Evolutionary conservation across 1,140 invertebrate genomes (phyloP), one percentile per base, ranked within the genome.

Genomic region (Cherax destructor): DNA sequence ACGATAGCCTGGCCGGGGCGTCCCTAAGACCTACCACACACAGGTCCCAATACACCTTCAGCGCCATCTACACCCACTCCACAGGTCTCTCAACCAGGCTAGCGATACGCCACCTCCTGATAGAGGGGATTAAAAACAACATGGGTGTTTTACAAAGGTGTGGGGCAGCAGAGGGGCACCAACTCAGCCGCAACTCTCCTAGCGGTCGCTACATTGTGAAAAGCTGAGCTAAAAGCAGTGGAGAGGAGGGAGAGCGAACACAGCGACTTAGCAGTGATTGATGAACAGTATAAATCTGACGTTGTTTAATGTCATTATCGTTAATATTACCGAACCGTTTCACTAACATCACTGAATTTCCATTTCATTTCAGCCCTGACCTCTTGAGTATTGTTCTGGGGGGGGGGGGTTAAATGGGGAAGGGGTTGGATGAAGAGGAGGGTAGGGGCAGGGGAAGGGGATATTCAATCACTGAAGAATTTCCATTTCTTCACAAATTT

Each of bases 261-360:
- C 50, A 83, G 91, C 77, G 85, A 87, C 91, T 80, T 88, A 88
- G 86, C 91, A 81, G 91, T 92, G 91, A 92, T 92, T 92, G 91
- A 92, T 92, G 91, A 88, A 79, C 85, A 79, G 91, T 88, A 92
- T 92, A 92, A 92, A 92, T 92, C 91, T 92, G 91, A 92, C 91
- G 91, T 92, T 92, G 91, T 92, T 92, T 92, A 92, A 92, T 92
- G 91, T 92, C 91, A 92, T 92, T 92, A 92, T 92, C 91, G 91
- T 88, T 92, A 92, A 92, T 92, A 88, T 92, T 92, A 92, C 80
- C 83, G 88, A 92, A 92, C 78, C 91, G 84, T 80, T 92, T 79
- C 90, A 79, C 90, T 72, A 86, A 59, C 61, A 86, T 74, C 41
- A 80, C 90, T 85, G 56, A 79, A 80, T 86, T 85, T 86, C 84